Conservation (phyloP, 2,797 vertebrate species). For the Anabacerthia variegaticeps region DNA sequence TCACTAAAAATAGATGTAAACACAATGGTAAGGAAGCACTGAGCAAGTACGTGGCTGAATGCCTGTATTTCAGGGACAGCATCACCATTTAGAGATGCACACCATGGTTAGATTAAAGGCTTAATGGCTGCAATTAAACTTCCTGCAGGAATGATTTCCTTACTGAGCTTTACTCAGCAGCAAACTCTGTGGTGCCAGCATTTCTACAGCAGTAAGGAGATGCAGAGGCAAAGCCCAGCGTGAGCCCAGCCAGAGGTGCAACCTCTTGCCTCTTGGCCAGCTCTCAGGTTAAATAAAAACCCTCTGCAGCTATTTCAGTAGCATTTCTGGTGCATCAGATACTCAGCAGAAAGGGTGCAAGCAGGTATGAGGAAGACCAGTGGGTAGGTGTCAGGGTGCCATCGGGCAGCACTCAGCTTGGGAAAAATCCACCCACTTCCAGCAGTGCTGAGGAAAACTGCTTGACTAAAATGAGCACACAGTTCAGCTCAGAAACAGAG, state of each 20-base stretch:
- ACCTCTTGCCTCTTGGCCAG: neutral
- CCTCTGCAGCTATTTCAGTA: neutral
- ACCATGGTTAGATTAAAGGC: neutral
- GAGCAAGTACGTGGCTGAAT: neutral
- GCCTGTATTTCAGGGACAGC: neutral
- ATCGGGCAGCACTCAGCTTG: rapidly evolving
- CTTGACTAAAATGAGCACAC: neutral
- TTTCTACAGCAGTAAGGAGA: neutral
- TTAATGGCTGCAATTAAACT: conserved; percentile 21
- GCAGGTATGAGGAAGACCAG: neutral
- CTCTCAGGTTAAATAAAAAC: neutral
- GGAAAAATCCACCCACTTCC: neutral
- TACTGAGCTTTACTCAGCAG: neutral
- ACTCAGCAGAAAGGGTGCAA: neutral
- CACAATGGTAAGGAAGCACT: neutral
- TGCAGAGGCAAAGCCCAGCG: neutral
- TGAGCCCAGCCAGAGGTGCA: neutral
- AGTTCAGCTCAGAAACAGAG: neutral
- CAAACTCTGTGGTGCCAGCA: neutral
- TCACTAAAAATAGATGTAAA: neutral
- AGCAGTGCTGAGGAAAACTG: neutral
- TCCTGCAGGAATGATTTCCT: neutral
- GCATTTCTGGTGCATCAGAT: neutral
- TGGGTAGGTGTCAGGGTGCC: neutral
- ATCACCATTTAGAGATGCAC: neutral